Base-by-base conservation (phyloP, 2,888 invertebrate genomes). In the Neocrepidodera transversa region DNA sequence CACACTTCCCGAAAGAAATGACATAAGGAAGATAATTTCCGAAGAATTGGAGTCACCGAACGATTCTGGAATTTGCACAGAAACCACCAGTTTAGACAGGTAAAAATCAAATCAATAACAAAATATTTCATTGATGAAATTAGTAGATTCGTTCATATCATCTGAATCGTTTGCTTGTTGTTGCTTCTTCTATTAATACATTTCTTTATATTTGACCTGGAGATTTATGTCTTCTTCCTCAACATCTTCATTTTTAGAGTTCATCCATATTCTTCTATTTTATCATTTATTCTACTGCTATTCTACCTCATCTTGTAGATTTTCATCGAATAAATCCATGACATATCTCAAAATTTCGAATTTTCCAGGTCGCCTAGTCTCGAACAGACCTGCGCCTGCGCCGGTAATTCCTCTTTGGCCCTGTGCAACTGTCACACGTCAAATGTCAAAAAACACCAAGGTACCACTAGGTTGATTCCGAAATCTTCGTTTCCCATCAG, bases 21-120 rank as follows among this genome's bases (percentile, higher is more conserved):
- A 43, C 13, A 13, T 30, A 2, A 18, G 23, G n/a, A 81, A 77
- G 65, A 78, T 80, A 64, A 36, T 28, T 16, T 53, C 26, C 8
- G 56, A 55, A 8, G 62, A 69, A 30, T 60, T 75, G 26, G 78
- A 78, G 52, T 80, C 80, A 20, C 83, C 83, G 16, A 81, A 82
- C 7, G 89, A 89, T 74, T 89, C 89, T 0, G 89, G 89, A 0
- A 87, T 89, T 48, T 88, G 88, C 71, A 89, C 89, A 17, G 89
- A 89, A 75, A 89, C 87, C 64, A 88, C 89, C 23, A 88, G 88
- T 69, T 77, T 89, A 71, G 86, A 87, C 74, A 58, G 59, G 52
- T 52, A 16, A 40, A 20, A n/a, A n/a, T n/a, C n/a, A n/a, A n/a
- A n/a, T n/a, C n/a, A n/a, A n/a, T n/a, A n/a, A n/a, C n/a, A 20